A percentile compares a stretch with the other conserved stretches of the same genome.
These are phyloP conservation scores for Leptinotarsa juncta DNA, from an alignment of 2,888 invertebrate genomes.

Conservation along the genomic window DNA sequence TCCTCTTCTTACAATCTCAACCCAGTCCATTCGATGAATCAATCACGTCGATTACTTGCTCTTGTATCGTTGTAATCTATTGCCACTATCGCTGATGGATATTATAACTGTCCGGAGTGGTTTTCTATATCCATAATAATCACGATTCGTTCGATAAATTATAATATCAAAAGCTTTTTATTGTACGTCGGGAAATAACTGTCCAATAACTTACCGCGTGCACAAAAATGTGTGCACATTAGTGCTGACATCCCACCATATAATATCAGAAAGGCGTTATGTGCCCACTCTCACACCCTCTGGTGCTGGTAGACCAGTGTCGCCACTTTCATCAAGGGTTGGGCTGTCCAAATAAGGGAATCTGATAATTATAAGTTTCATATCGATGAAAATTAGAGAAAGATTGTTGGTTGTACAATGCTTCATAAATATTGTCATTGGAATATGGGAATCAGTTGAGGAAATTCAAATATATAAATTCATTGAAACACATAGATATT, in stretches of 20 bases:
- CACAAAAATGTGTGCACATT: slow-evolving; percentile 40
- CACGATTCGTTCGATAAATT: slow-evolving; percentile 34
- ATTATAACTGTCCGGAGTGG: slow-evolving; percentile 16
- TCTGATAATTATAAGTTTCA: neutral
- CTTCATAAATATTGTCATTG: too few relatives aligned
- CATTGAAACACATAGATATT: too few relatives aligned
- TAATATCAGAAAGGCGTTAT: slow-evolving; percentile 38
- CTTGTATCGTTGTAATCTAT: slow-evolving; percentile 9
- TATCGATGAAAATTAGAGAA: neutral
- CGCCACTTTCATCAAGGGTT: slow-evolving; percentile 11
- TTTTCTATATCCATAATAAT: slow-evolving; percentile 29
- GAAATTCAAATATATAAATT: too few relatives aligned
- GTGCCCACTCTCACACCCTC: slow-evolving; percentile 39
- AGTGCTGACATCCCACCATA: slow-evolving; percentile 37
- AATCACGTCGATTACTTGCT: neutral
- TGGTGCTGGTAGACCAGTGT: slow-evolving; percentile 22
- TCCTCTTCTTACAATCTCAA: slow-evolving; percentile 1
- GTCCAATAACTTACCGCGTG: slow-evolving; percentile 41
- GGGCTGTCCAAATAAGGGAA: neutral
- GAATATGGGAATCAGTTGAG: too few relatives aligned
- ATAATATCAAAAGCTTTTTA: slow-evolving; percentile 38
- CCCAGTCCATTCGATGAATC: slow-evolving; percentile 1
- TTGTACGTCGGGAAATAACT: slow-evolving; percentile 41
- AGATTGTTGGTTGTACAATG: too few relatives aligned
- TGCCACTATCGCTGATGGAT: slow-evolving; percentile 20